phyloP scores from a whole-genome alignment of 1,140 invertebrate species.

The Zophobas atratus region DNA sequence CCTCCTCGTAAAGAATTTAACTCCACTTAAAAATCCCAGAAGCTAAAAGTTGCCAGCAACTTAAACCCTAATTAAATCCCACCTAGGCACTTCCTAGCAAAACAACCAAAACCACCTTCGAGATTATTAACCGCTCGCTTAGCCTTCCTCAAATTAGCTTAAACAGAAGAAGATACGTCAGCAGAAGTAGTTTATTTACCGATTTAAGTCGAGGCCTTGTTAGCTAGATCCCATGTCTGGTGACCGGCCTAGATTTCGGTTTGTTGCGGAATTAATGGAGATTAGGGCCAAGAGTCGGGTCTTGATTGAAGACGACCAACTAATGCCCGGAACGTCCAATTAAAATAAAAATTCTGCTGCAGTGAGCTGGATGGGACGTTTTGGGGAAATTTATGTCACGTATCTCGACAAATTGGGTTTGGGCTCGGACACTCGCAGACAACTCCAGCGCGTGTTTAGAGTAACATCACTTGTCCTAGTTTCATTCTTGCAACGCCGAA shows the following conservation, averaged over 20 bases:
- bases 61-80: no score
- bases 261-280: conserved; percentile 34
- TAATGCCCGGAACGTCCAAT: conserved; percentile 35
- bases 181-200: conserved; percentile 32
- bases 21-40: no score
- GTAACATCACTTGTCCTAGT: neutral
- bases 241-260: conserved; percentile 36
- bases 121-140: no score
- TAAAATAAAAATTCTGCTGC: conserved; percentile 36
- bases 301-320: conserved; percentile 33
- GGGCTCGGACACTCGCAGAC: conserved; percentile 10
- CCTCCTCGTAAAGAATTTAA: no score
- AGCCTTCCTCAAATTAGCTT: no score
- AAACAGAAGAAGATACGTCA: neutral
- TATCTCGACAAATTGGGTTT: conserved; percentile 30
- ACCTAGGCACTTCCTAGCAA: no score
- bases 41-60: no score
- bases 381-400: conserved; percentile 35
- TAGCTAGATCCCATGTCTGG: conserved; percentile 7
- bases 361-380: conserved; percentile 22
- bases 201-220: conserved; percentile 23
- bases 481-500: neutral
- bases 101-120: no score
- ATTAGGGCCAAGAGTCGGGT: conserved; percentile 31
- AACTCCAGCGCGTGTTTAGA: neutral